These are phyloP conservation scores for Gnatocerus cornutus DNA, from an alignment of 2,888 invertebrate genomes.

Conservation along the genomic window DNA sequence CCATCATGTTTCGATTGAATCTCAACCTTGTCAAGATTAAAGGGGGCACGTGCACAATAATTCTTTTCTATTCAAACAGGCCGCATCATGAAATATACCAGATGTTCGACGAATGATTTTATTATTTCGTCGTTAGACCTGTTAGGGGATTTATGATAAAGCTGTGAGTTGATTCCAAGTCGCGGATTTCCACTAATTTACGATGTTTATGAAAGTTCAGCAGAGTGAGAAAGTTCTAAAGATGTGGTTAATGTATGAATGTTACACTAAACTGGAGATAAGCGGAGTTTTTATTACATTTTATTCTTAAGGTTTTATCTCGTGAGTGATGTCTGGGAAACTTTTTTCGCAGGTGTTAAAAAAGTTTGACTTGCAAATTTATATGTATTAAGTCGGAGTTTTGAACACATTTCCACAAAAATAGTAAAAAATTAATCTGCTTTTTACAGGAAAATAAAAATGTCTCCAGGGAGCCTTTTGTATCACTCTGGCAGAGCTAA, in stretches of 20 bases:
- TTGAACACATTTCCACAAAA: neutral
- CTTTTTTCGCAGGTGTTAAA: neutral
- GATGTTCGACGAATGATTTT: constrained; percentile 1
- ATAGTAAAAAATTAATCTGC: neutral
- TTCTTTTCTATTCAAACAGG: constrained; percentile 22
- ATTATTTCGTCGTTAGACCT: neutral
- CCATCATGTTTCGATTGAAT: constrained; percentile 37
- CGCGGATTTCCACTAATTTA: neutral
- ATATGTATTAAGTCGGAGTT: neutral
- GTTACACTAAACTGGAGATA: neutral
- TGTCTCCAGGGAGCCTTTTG: no score
- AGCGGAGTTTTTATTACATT: neutral
- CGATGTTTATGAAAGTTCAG: neutral
- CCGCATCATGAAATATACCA: neutral
- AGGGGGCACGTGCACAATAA: constrained; percentile 16
- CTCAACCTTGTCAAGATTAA: constrained; percentile 19
- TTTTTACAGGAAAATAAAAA: no score
- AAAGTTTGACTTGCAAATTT: neutral
- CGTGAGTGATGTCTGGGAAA: neutral
- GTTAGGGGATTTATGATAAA: neutral
- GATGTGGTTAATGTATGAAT: neutral
- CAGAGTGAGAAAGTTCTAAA: neutral
- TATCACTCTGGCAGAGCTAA: no score
- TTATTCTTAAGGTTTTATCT: constrained; percentile 2
- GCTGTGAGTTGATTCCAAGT: neutral